Conservation (phyloP, 2,113 vertebrate species). For the Gasterosteus aculeatus region DNA sequence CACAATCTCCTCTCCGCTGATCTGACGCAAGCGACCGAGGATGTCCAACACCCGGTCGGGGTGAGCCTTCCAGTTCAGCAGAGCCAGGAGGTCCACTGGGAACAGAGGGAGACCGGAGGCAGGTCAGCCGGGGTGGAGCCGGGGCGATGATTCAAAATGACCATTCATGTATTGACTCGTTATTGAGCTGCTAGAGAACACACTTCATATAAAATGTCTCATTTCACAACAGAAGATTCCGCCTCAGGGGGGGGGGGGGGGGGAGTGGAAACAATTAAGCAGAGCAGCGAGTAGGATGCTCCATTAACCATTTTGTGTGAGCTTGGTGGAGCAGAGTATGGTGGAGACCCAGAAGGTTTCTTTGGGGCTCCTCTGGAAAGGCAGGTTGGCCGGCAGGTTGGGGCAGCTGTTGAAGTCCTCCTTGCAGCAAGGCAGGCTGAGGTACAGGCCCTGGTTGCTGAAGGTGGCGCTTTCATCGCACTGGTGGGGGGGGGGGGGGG, state of each 20-base stretch:
- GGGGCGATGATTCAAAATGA: too few relatives aligned
- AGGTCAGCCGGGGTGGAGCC: neutral
- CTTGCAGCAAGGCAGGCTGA: constrained; percentile 95
- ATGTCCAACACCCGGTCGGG: constrained; percentile 94
- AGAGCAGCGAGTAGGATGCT: too few relatives aligned
- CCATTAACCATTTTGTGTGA: constrained; percentile 91
- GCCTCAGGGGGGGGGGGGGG: too few relatives aligned
- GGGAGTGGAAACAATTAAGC: too few relatives aligned
- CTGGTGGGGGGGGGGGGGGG: constrained; percentile 63
- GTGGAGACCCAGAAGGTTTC: constrained; percentile 95
- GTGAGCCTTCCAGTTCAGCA: constrained; percentile 96
- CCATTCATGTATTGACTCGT: neutral
- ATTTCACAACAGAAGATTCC: too few relatives aligned
- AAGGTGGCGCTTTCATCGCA: constrained; percentile 96
- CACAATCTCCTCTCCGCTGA: constrained; percentile 95
- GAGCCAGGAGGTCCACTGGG: constrained; percentile 91
- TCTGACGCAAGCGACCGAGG: constrained; percentile 90
- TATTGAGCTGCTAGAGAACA: neutral
- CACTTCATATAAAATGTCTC: neutral
- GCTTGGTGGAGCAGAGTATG: constrained; percentile 94
- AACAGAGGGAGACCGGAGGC: constrained; percentile 10
- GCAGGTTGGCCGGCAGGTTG: constrained; percentile 91
- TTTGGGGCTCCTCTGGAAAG: constrained; percentile 95
- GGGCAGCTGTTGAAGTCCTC: constrained; percentile 95
- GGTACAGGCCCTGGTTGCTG: constrained; percentile 94